Conservation (phyloP, 2,797 vertebrate genomes). For the Pipistrellus pipistrellus region DNA sequence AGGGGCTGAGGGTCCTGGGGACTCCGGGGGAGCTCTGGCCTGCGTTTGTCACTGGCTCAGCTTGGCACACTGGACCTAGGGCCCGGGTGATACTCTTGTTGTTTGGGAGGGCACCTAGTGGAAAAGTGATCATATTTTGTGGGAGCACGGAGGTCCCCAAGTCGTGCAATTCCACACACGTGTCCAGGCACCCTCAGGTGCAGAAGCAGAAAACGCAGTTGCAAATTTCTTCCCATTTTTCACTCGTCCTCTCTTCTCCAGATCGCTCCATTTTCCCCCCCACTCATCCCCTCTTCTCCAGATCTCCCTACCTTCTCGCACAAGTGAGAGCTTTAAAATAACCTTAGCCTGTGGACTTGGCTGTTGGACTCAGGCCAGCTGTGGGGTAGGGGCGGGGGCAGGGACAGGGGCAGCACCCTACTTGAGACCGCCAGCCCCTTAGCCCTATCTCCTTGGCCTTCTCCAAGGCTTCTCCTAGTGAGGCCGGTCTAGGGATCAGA, state of each 20-base stretch:
- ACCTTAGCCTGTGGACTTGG: background rate
- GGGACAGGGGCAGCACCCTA: background rate
- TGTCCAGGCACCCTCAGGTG: background rate
- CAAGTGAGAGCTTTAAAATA: background rate
- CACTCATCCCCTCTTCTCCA: background rate
- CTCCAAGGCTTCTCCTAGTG: background rate
- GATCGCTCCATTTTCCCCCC: background rate
- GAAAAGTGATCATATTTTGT: constrained; percentile 42
- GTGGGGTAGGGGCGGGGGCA: background rate
- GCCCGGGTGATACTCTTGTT: background rate
- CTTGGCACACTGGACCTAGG: background rate
- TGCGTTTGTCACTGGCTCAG: constrained; percentile 5
- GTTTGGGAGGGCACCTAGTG: background rate
- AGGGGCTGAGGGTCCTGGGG: constrained; percentile 12
- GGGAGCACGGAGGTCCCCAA: background rate
- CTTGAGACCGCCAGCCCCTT: background rate
- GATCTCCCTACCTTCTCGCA: background rate
- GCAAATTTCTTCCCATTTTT: background rate
- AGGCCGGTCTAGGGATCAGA: background rate
- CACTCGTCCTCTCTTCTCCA: background rate
- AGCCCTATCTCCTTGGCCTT: background rate
- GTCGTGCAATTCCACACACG: constrained; percentile 22
- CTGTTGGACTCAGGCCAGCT: background rate
- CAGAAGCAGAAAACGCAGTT: background rate
- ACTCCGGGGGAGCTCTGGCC: background rate